Percentiles rank a stretch among this genome's conserved stretches.
phyloP scores from a whole-genome alignment of 2,113 vertebrate species.

The Amazona vittata region DNA sequence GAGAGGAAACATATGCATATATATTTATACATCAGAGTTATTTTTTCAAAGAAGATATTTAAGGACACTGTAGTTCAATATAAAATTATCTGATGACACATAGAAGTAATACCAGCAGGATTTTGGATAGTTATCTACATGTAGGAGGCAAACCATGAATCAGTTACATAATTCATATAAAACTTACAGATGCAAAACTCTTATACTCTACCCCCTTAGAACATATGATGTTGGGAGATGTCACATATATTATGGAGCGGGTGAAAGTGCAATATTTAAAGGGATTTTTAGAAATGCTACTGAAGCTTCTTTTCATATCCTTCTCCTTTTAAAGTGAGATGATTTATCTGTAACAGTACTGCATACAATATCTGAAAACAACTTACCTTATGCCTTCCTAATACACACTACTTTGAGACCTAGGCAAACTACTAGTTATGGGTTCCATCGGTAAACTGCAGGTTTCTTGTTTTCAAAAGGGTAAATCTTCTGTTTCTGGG shows the following conservation, averaged over 20 bases:
- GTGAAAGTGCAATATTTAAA: neutral
- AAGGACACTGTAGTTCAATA: neutral
- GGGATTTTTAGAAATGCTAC: neutral
- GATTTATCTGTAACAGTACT: neutral
- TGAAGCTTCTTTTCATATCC: neutral
- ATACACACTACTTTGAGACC: neutral
- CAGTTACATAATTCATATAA: neutral
- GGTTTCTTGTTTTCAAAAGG: neutral
- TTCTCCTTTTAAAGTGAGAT: neutral
- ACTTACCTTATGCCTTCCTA: neutral
- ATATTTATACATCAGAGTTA: neutral
- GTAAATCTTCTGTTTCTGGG: neutral
- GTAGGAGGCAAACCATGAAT: slow-evolving; percentile 1
- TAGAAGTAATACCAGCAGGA: neutral
- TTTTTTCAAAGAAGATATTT: neutral
- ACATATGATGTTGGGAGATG: neutral
- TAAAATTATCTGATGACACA: neutral
- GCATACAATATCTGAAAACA: neutral
- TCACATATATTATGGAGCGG: neutral
- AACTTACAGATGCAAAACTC: neutral
- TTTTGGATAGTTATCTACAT: neutral
- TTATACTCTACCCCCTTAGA: neutral
- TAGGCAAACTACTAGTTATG: neutral
- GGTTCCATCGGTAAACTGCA: neutral
- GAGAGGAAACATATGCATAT: neutral